Evolutionary conservation across 2,888 invertebrate genomes (phyloP).

Genomic region (Boloria selene): DNA sequence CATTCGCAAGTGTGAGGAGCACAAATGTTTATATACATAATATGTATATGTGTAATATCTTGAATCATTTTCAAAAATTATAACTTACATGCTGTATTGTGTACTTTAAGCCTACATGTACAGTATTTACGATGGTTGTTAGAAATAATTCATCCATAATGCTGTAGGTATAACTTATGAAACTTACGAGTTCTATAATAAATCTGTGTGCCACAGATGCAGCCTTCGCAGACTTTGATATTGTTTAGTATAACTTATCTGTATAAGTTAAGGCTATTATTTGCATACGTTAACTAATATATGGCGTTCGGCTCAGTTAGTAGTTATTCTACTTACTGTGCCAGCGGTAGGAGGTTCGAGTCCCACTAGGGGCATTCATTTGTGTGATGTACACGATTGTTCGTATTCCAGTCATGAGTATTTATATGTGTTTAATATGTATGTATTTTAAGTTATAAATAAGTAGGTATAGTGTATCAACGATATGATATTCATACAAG

Average conservation of each 20-base stretch:
- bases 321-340: too few species aligned
- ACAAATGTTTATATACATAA: too few species aligned
- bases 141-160: conserved; percentile 37
- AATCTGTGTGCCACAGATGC: conserved; percentile 30
- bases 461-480: too few species aligned
- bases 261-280: conserved; percentile 15
- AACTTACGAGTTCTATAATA: conserved; percentile 36
- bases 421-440: too few species aligned
- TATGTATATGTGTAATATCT: too few species aligned
- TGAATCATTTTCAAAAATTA: not conserved
- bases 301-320: too few species aligned
- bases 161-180: conserved; percentile 33
- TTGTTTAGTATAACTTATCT: conserved; percentile 28
- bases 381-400: not conserved
- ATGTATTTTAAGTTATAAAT: too few species aligned
- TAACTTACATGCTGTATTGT: conserved; percentile 34
- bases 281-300: conserved; percentile 14
- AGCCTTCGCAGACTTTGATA: conserved; percentile 26
- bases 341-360: too few species aligned
- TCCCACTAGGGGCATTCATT: not conserved
- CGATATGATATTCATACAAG: too few species aligned
- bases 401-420: too few species aligned
- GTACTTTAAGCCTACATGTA: conserved; percentile 22
- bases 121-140: conserved; percentile 36
- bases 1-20: too few species aligned